Base-by-base conservation (phyloP, 2,113 vertebrate species). In the Toxotes jaculatrix region DNA sequence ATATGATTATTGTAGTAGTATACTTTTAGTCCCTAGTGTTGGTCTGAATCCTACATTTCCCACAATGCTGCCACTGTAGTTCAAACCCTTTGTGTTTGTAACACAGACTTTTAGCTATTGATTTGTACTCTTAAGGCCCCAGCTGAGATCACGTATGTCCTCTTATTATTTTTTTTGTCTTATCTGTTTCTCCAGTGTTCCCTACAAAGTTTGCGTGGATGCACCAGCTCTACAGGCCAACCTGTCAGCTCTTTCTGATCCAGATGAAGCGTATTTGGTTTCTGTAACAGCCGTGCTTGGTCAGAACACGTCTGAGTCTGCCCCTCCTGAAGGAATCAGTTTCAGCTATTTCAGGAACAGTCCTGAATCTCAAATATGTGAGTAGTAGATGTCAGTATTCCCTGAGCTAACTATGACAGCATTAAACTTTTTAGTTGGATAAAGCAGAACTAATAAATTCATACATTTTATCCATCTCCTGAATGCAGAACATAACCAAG, bases 291-390 rank as follows among this genome's bases (percentile, higher is more conserved):
- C 92, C 7, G 76, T 88, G 43, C 16, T 74, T 3, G 90, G 84
- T 21, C 0, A 9, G 0, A 51, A 69, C 0, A 4, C 74, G 34
- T 93, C 93, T 0, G 5, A 4, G 0, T 0, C 0, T 0, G 16
- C 9, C 0, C 79, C 89, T 0, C 0, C 3, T 0, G 9, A 74
- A 0, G 61, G 67, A 27, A 13, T 91, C 8, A 0, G 0, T 0
- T 94, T 90, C 84, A 85, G 59, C 81, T 95, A 95, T 55, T 83
- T 0, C 70, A 0, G 8, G 0, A 0, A 38, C 3, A 8, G 34
- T 0, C 0, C 0, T 0, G 1, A 0, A 0, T 0, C 0, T 0
- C 14, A 32, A 2, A 87, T 0, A 51, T 94, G 93, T 93, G 23
- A 89, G 93, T 80, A 19, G 5, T 34, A 6, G 23, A 14, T n/a